Conservation (phyloP, 2,888 invertebrate genomes). For the Xestia ashworthii region DNA sequence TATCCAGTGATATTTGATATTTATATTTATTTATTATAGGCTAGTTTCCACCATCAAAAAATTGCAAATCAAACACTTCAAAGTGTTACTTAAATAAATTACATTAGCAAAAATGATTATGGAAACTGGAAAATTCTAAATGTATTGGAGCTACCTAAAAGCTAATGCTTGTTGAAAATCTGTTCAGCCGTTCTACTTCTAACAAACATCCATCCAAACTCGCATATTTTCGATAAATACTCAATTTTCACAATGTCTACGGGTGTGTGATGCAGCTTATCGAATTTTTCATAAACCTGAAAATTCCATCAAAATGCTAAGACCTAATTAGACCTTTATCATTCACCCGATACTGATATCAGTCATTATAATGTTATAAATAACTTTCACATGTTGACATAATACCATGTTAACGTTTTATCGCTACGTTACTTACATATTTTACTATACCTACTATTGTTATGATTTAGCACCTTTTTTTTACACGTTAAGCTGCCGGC, state of each 20-base stretch:
- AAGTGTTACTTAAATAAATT: background rate
- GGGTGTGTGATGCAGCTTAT: background rate
- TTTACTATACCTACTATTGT: constrained; percentile 1
- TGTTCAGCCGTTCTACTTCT: background rate
- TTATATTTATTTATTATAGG: too few species aligned
- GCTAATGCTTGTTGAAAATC: background rate
- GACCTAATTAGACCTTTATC: constrained; percentile 18
- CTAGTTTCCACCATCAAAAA: too few species aligned
- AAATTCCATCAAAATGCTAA: background rate
- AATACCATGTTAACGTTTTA: constrained; percentile 3
- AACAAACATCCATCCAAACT: background rate
- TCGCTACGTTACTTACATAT: constrained; percentile 4
- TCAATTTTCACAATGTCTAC: background rate
- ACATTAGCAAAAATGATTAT: background rate
- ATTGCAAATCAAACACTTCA: too few species aligned
- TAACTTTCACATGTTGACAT: constrained; percentile 12
- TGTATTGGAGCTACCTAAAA: background rate
- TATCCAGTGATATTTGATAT: too few species aligned
- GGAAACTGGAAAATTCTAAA: background rate
- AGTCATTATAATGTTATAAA: constrained; percentile 25
- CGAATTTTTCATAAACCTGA: background rate
- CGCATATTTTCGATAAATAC: background rate
- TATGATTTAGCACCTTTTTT: background rate
- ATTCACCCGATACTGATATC: constrained; percentile 21
- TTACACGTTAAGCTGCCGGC: background rate